These are phyloP conservation scores for Crotophaga sulcirostris DNA, from an alignment of 2,113 vertebrate genomes.

Conservation along the genomic window DNA sequence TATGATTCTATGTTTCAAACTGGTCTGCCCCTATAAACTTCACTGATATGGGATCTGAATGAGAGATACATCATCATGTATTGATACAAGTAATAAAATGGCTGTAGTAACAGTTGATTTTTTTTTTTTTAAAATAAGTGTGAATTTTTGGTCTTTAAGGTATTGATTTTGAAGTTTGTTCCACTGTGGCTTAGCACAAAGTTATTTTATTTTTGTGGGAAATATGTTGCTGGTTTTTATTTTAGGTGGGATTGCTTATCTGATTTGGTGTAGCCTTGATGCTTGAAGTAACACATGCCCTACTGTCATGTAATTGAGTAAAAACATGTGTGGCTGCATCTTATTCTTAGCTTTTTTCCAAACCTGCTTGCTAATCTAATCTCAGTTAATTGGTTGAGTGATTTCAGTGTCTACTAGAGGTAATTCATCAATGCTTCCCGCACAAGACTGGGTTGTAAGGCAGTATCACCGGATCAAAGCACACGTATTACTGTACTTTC, in stretches of 20 bases:
- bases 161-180: not conserved
- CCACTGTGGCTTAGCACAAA: not conserved
- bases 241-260: slow-evolving; percentile 25
- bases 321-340: not conserved
- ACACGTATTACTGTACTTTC: not conserved
- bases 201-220: not conserved
- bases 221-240: not conserved
- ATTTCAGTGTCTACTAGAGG: slow-evolving; percentile 17
- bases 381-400: slow-evolving; percentile 28
- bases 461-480: not conserved
- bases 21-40: not conserved
- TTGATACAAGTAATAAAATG: not conserved
- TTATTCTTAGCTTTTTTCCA: not conserved
- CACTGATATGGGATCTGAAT: not conserved
- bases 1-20: not conserved
- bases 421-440: slow-evolving; percentile 27
- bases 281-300: not conserved
- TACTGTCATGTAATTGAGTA: slow-evolving; percentile 15
- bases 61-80: not conserved
- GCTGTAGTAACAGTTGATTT: not conserved
- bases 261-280: not conserved
- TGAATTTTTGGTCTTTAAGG: not conserved
- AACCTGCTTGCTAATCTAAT: slow-evolving; percentile 41
- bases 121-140: too few relatives aligned
- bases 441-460: not conserved